Evolutionary conservation across 2,797 vertebrate species (phyloP), one percentile per base, ranked within the genome.

Genomic region (Diceros bicornis): DNA sequence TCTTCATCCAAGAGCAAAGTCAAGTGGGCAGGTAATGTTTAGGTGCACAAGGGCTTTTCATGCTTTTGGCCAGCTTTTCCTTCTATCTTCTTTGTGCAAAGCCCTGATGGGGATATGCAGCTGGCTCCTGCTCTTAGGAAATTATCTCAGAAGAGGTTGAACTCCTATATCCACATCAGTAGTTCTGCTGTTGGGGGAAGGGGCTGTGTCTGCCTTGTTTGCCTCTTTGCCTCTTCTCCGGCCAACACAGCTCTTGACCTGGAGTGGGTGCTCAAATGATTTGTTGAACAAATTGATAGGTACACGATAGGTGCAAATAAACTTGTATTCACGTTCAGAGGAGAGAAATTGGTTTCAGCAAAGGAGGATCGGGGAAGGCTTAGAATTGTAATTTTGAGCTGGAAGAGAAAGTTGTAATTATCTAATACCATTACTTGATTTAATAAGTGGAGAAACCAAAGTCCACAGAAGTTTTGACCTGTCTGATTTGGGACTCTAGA

Each of bases 311-410:
- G 59, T 44, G 47, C 68, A 32, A 71, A 89, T 74, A 44, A 71
- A 91, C n/a, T 47, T 89, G 52, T 83, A 59, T 47, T 55, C 68
- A 23, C 10, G 7, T 72, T 85, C 55, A 55, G 82, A 94, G 44
- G 64, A 83, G 27, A 44, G 21, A 95, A 34, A 55, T 44, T 72
- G 52, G 18, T 50, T 71, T 71, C 72, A 89, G 29, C 89, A 87
- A 37, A 93, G 68, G 94, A 87, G 83, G 61, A 59, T 57, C 82
- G 85, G 29, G 59, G 52, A 83, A 81, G 74, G n/a, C 59, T 96
- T 71, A 78, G 62, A 55, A 74, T 82, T 91, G 2, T 69, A 29
- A 91, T 61, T 81, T 84, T 52, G 85, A 81, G 52, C 55, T 97
- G 37, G 25, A 96, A 50, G 72, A 72, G 64, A 82, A 92, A 89